Base-by-base conservation (phyloP, 1,140 invertebrate genomes). In the Ceratosolen solmsi region DNA sequence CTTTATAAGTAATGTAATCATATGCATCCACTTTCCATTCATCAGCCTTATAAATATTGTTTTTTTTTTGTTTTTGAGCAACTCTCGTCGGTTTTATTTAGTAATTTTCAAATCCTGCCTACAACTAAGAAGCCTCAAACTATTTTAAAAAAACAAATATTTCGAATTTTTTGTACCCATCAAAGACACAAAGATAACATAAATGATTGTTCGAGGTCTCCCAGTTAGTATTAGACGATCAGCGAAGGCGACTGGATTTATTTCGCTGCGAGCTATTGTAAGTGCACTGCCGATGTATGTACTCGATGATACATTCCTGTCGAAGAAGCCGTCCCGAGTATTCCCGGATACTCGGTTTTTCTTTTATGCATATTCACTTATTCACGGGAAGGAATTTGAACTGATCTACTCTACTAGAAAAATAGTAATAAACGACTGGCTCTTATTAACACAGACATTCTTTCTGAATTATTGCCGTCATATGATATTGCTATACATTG, bases 161-260 rank as follows among this genome's bases (percentile, higher is more conserved):
- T n/a, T n/a, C n/a, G n/a, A n/a, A n/a, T n/a, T n/a, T n/a, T n/a
- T n/a, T n/a, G n/a, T n/a, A n/a, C n/a, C n/a, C n/a, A n/a, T n/a
- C n/a, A n/a, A n/a, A n/a, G n/a, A n/a, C n/a, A n/a, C n/a, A 5
- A 58, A 22, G 22, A 25, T 25, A 27, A 0, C 30, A 17, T 15
- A 2, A 30, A 33, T 30, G 60, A 20, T 15, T 25, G 54, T 90
- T 90, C 89, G 89, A 91, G 90, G 90, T 89, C 90, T 89, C 87
- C 90, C 89, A 89, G 89, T 91, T 91, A 87, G 88, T 89, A 90
- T 89, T 89, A 86, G 89, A n/a, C 89, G 89, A 90, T 87, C 89
- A 85, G 84, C 83, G 71, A 83, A 73, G 75, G 83, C 81, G 83
- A 85, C 82, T 17, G 60, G 46, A 68, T 76, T 83, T 71, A 76